A percentile compares a stretch with the other conserved stretches of the same genome.
Evolutionary conservation across 23 tunicate species (phyloP).

Genomic region (Ascidia mentula): DNA sequence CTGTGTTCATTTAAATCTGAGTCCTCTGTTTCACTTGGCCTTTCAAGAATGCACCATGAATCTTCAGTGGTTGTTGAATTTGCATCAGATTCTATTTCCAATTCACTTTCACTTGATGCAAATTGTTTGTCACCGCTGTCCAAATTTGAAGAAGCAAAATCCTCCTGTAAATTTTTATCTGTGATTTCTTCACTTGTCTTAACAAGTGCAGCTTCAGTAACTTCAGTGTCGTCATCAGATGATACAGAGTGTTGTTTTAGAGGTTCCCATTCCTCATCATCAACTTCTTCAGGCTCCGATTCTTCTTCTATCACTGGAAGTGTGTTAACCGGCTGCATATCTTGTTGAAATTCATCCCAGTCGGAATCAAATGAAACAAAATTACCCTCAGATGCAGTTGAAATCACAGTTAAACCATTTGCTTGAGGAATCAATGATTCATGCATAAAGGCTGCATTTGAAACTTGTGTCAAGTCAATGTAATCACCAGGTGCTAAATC

Average conservation of each 20-base stretch:
- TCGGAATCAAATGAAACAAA: constrained; percentile 21
- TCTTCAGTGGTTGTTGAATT: background rate
- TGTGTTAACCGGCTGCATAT: constrained; percentile 13
- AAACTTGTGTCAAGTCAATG: background rate
- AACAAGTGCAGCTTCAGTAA: too few species aligned
- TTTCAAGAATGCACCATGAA: background rate
- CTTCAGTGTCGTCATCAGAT: background rate
- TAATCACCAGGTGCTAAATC: background rate
- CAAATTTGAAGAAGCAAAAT: too few species aligned
- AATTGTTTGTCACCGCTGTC: too few species aligned
- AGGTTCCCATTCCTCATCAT: background rate
- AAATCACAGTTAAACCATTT: background rate
- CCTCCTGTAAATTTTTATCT: too few species aligned
- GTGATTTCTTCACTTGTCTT: too few species aligned
- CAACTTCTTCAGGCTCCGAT: constrained; percentile 31
- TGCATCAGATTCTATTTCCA: background rate
- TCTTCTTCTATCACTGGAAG: constrained; percentile 48
- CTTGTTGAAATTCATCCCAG: constrained; percentile 57
- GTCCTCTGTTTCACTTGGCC: background rate
- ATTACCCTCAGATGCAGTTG: background rate
- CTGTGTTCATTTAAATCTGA: too few species aligned
- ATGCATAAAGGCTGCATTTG: background rate
- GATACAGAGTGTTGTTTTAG: too few species aligned
- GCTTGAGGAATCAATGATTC: background rate
- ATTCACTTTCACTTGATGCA: too few species aligned